A percentile compares a stretch with the other conserved stretches of the same genome.
Conservation (phyloP, 2,888 invertebrate species). For the Drosophila atripex region DNA sequence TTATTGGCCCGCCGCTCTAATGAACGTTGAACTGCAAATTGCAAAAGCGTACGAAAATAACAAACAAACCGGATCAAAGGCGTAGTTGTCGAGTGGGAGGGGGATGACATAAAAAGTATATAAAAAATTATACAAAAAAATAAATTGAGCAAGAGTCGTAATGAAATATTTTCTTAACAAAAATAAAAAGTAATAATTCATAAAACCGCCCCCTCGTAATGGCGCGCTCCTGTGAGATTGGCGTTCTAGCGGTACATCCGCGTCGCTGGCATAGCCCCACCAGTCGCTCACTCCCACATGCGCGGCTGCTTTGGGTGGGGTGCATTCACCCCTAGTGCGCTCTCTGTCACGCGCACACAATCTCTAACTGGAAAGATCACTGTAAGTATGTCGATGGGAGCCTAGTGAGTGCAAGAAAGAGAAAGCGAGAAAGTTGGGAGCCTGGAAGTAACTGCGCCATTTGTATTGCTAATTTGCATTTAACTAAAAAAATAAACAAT, state of each 20-base stretch:
- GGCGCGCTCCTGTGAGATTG: neutral
- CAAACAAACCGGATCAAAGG: slow-evolving; percentile 25
- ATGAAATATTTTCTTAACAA: neutral
- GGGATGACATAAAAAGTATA: neutral
- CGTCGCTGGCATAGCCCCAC: slow-evolving; percentile 6
- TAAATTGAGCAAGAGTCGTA: neutral
- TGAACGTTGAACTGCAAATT: slow-evolving; percentile 71
- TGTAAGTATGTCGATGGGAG: slow-evolving; percentile 13
- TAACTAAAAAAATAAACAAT: neutral
- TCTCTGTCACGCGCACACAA: slow-evolving; percentile 5
- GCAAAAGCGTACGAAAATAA: slow-evolving; percentile 55
- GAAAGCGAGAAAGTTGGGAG: neutral
- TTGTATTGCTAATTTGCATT: slow-evolving; percentile 38
- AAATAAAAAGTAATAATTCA: neutral
- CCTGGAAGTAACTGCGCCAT: slow-evolving; percentile 32
- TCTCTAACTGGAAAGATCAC: slow-evolving; percentile 26
- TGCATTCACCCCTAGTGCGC: slow-evolving; percentile 48
- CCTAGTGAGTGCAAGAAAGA: neutral
- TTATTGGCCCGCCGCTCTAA: slow-evolving; percentile 61
- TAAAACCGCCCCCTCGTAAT: neutral
- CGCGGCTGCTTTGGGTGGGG: slow-evolving; percentile 19
- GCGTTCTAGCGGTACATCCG: slow-evolving; percentile 29
- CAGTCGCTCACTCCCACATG: no score
- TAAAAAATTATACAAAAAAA: neutral
- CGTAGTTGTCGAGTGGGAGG: neutral